Evolutionary conservation across 2,113 vertebrate species (phyloP).

Genomic region (Cynoglossus semilaevis): DNA sequence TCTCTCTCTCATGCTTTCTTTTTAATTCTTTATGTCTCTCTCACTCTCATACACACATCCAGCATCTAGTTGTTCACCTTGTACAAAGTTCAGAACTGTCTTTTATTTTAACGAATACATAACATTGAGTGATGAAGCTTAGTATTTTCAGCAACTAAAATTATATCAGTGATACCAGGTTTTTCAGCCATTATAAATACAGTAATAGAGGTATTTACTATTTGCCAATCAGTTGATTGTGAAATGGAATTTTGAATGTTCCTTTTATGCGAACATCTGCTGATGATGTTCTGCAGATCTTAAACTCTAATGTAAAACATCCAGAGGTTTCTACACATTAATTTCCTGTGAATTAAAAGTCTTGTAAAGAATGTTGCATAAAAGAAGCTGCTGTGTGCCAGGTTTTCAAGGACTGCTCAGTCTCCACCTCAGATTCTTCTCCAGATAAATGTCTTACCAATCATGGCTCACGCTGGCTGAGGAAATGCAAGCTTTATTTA

Average conservation of each 20-base stretch:
- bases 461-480: conserved; percentile 45
- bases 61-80: conserved; percentile 7
- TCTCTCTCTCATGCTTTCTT: conserved; percentile 4
- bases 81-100: conserved; percentile 13
- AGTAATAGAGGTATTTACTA: no score
- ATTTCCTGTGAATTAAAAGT: conserved; percentile 36
- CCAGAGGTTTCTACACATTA: conserved; percentile 15
- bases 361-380: conserved; percentile 38
- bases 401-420: conserved; percentile 53
- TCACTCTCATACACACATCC: conserved; percentile 9
- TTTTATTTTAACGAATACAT: no score
- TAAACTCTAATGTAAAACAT: neutral
- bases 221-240: no score
- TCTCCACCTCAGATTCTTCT: conserved; percentile 53
- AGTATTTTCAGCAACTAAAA: no score
- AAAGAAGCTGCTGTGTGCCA: conserved; percentile 51
- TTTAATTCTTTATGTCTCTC: conserved; percentile 19
- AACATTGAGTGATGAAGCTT: no score
- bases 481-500: conserved; percentile 61
- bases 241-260: no score
- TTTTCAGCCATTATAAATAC: no score
- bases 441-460: conserved; percentile 65
- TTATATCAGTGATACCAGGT: no score
- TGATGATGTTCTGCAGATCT: no score
- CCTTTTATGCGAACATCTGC: no score